Base-by-base conservation (phyloP, 53 echinoderm and acorn worm species). In the Temnopleurus reevesii region DNA sequence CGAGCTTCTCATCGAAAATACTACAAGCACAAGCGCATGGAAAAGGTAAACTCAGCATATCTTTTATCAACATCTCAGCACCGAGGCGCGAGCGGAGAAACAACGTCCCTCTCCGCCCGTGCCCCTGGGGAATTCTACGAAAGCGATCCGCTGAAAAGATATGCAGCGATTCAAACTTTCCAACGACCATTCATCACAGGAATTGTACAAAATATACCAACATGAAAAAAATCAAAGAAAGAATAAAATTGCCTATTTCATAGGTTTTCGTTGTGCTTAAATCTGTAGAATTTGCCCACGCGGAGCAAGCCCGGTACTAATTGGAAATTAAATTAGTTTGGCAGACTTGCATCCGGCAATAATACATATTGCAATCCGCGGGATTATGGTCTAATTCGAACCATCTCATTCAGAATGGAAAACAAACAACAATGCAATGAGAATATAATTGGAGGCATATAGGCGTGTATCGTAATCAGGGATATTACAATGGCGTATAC, bases 321-420 rank as follows among this genome's bases (percentile, higher is more conserved):
- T 71, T 71, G 71, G 71, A 71, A 71, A 71, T 71, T 71, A 41
- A 71, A 71, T 71, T 71, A 71, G 71, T 71, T 71, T 71, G 36
- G 71, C n/a, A 41, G 71, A 71, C 71, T 71, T 19, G 8, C 41
- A 71, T 71, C 71, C 71, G 71, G 71, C 23, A 71, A 71, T 71
- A 36, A 71, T 71, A 36, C 41, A 71, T 71, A 71, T 38, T 71
- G 71, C 36, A 71, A 71, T 71, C 41, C 30, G 5, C n/a, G 41
- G 23, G 71, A 71, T 71, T 38, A 71, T 41, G 41, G 71, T 71
- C 35, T 71, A 41, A 71, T 71, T 71, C 10, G 30, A 38, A 38
- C 71, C 71, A 71, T 71, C 71, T 21, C 41, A 71, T 71, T 71
- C 71, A 71, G 36, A 71, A 38, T 9, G 19, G 10, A 43, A 71